These are phyloP conservation scores for Zygogramma bicolorata DNA, from an alignment of 2,888 invertebrate genomes.

Conservation along the genomic window DNA sequence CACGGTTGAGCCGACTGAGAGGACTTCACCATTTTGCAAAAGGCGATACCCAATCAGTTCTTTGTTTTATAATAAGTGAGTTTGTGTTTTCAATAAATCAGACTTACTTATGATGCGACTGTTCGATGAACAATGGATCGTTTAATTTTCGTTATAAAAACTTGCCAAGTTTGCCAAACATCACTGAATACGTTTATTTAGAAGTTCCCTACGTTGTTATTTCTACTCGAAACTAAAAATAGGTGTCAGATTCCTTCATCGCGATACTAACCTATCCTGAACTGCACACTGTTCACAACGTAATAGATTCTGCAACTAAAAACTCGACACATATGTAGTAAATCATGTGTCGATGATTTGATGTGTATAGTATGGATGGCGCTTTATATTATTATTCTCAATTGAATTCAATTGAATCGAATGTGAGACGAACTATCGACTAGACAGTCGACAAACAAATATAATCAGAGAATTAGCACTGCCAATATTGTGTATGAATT, in stretches of 20 bases:
- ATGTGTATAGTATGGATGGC: background rate
- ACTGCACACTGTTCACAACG: background rate
- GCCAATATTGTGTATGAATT: background rate
- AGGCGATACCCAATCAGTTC: too few relatives aligned
- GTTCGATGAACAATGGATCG: too few relatives aligned
- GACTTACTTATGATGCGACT: too few relatives aligned
- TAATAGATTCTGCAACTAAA: background rate
- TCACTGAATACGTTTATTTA: background rate
- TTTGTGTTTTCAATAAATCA: too few relatives aligned
- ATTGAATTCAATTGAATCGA: slow-evolving; percentile 36
- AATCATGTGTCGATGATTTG: too few relatives aligned
- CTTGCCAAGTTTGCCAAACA: background rate
- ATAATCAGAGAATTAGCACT: background rate
- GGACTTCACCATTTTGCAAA: too few relatives aligned
- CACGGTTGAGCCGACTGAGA: too few relatives aligned
- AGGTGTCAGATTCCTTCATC: background rate
- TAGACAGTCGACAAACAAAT: background rate
- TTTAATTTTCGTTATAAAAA: too few relatives aligned
- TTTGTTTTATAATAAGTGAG: too few relatives aligned
- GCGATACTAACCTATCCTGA: background rate
- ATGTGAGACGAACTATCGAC: slow-evolving; percentile 8
- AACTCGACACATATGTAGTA: background rate
- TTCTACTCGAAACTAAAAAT: background rate
- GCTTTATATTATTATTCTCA: slow-evolving; percentile 13
- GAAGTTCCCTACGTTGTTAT: background rate